Conservation (phyloP, 64 coral and sea anemone species). For the Montipora efflorescens region DNA sequence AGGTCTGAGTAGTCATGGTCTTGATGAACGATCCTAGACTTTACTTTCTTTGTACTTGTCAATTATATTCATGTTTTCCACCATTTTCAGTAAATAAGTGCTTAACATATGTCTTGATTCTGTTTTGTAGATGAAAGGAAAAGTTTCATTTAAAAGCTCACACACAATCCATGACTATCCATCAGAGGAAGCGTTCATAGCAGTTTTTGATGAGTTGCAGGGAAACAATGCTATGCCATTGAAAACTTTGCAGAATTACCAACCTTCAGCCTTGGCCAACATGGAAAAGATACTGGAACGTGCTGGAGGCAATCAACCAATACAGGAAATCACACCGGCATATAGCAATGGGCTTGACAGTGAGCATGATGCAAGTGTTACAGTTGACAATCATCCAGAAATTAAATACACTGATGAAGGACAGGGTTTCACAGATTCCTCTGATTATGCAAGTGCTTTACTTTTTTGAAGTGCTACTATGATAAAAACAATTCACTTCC, state of each 20-base stretch:
- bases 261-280: slow-evolving; percentile 51
- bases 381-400: slow-evolving; percentile 14
- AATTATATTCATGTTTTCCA: too few relatives aligned
- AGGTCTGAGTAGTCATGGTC: too few relatives aligned
- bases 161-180: slow-evolving; percentile 82
- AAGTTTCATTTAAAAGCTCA: slow-evolving; percentile 60
- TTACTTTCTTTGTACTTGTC: too few relatives aligned
- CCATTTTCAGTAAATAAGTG: background rate
- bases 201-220: slow-evolving; percentile 56
- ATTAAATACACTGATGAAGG: slow-evolving; percentile 83
- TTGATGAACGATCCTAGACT: too few relatives aligned
- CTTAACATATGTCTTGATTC: background rate
- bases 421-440: slow-evolving; percentile 75
- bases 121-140: slow-evolving; percentile 30
- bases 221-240: slow-evolving; percentile 23
- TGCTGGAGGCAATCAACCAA: background rate
- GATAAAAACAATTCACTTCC: background rate
- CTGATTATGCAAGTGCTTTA: slow-evolving; percentile 70
- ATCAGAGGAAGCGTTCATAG: slow-evolving; percentile 66
- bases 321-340: background rate
- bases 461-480: slow-evolving; percentile 58
- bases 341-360: background rate
- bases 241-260: slow-evolving; percentile 84
- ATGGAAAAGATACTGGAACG: slow-evolving; percentile 37
- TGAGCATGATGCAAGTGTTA: background rate